Evolutionary conservation across 2,797 vertebrate species (phyloP).

Genomic region (Malurus leucopterus): DNA sequence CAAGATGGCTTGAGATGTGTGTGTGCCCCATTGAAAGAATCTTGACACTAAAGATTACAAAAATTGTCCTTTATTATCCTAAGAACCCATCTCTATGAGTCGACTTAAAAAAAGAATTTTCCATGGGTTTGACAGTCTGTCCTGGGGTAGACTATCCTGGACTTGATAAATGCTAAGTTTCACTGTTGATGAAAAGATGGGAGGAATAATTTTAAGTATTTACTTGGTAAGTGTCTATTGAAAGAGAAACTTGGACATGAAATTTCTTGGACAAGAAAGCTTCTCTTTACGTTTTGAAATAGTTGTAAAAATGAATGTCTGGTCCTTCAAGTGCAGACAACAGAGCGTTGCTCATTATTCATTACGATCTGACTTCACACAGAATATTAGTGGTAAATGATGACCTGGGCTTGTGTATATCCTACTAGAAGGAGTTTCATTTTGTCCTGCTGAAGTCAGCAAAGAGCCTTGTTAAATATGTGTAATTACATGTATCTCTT

Average conservation of each 20-base stretch:
- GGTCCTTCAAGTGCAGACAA: background rate
- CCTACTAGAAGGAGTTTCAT: background rate
- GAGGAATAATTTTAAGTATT: background rate
- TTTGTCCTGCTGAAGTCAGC: background rate
- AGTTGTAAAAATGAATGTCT: background rate
- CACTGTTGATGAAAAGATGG: background rate
- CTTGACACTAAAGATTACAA: background rate
- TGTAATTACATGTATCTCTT: background rate
- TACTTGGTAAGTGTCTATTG: background rate
- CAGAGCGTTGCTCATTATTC: background rate
- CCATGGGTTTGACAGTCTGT: background rate
- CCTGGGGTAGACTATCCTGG: background rate
- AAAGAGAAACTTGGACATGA: background rate
- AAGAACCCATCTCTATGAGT: background rate
- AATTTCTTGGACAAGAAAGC: background rate
- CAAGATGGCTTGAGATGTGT: background rate
- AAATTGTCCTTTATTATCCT: background rate
- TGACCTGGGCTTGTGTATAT: background rate
- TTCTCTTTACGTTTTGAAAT: background rate
- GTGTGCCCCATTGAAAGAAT: background rate
- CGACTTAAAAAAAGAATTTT: rapidly evolving
- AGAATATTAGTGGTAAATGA: background rate
- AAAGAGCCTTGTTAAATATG: background rate
- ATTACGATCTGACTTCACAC: background rate
- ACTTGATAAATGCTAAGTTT: background rate